These are phyloP conservation scores for Rotaria sp. DNA, from an alignment of 2,888 invertebrate genomes.

Conservation along the genomic window DNA sequence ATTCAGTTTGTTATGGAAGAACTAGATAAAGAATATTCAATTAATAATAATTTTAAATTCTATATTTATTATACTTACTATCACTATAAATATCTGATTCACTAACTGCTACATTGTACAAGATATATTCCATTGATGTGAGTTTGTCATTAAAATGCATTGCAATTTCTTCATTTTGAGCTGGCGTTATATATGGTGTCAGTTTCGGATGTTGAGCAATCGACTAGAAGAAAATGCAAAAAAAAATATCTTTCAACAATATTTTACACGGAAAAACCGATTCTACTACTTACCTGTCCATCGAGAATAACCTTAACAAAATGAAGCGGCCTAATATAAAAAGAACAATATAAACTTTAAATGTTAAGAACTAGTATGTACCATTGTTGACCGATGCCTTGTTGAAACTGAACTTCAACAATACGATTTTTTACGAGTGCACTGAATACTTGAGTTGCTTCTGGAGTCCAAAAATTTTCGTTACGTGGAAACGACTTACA, in stretches of 20 bases:
- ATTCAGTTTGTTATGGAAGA: not conserved
- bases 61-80: not conserved
- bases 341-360: not conserved
- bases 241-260: not conserved
- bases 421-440: not conserved
- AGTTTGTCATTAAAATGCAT: not conserved
- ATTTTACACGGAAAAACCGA: not conserved
- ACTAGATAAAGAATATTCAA: not conserved
- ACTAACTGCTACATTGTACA: slow-evolving; percentile 1
- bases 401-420: slow-evolving; percentile 9
- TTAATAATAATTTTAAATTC: not conserved
- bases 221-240: not conserved
- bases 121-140: slow-evolving; percentile 20
- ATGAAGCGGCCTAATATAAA: not conserved
- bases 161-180: slow-evolving; percentile 5
- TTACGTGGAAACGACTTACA: slow-evolving; percentile 8
- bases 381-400: not conserved
- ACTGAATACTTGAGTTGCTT: not conserved
- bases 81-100: slow-evolving; percentile 5
- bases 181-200: not conserved
- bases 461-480: not conserved
- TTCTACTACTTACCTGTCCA: not conserved
- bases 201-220: not conserved
- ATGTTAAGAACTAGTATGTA: not conserved
- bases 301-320: slow-evolving; percentile 3